Conservation (phyloP, 2,888 invertebrate species). For the Catocala fraxini region DNA sequence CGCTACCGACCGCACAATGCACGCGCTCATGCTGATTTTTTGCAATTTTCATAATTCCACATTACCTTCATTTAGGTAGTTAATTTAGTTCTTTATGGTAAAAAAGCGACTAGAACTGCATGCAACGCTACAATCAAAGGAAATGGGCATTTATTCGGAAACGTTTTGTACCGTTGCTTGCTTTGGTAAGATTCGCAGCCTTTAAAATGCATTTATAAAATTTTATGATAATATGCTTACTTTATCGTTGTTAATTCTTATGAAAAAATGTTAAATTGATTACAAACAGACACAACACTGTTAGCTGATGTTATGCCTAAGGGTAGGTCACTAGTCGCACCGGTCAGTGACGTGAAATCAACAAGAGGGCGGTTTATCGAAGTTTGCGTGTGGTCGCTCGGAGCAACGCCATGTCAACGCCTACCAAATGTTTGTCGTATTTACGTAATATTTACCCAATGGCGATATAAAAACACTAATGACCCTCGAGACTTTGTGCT, state of each 20-base stretch:
- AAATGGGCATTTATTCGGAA: constrained; percentile 56
- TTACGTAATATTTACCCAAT: constrained; percentile 17
- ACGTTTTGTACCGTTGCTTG: constrained; percentile 32
- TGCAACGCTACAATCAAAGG: constrained; percentile 56
- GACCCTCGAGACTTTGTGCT: neutral
- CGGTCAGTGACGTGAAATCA: constrained; percentile 14
- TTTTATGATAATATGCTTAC: constrained; percentile 14
- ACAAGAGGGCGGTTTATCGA: constrained; percentile 13
- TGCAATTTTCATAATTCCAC: constrained; percentile 65
- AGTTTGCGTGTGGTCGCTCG: constrained; percentile 50
- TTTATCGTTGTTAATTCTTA: constrained; percentile 16
- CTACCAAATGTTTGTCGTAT: constrained; percentile 39
- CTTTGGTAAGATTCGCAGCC: constrained; percentile 23
- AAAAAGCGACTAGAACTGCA: constrained; percentile 48
- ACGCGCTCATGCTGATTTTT: constrained; percentile 57
- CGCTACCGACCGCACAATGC: constrained; percentile 75
- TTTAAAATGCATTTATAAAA: constrained; percentile 26
- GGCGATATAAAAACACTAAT: constrained; percentile 7
- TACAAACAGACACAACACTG: neutral
- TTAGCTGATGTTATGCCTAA: constrained; percentile 19
- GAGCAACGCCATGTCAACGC: constrained; percentile 51
- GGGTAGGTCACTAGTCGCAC: constrained; percentile 40
- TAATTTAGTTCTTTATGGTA: constrained; percentile 49
- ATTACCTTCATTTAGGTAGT: constrained; percentile 58
- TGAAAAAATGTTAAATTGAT: neutral